A percentile compares a stretch with the other conserved stretches of the same genome.
Conservation (phyloP, 2,797 vertebrate species). For the Florisuga fusca region DNA sequence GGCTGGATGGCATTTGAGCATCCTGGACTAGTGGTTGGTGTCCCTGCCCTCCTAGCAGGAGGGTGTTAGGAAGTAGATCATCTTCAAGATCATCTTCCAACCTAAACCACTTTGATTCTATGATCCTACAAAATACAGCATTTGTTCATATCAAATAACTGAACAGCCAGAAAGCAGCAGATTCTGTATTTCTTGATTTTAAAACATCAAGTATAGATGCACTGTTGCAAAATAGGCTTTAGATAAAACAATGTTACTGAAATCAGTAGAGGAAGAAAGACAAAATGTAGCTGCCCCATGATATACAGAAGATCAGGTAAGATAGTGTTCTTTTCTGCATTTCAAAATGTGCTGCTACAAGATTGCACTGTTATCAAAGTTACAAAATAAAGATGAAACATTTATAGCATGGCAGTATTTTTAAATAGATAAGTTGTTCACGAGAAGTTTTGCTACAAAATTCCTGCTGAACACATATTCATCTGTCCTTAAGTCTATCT, state of each 20-base stretch:
- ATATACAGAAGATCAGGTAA: background rate
- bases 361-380: background rate
- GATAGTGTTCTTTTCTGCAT: background rate
- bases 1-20: no score
- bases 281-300: background rate
- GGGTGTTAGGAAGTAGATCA: no score
- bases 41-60: no score
- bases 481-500: background rate
- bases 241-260: background rate
- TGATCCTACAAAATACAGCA: no score
- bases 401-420: background rate
- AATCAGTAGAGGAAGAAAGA: background rate
- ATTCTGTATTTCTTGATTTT: background rate
- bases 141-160: background rate
- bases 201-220: background rate
- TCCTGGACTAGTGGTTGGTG: no score
- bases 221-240: background rate
- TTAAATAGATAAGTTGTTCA: background rate
- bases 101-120: no score
- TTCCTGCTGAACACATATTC: background rate
- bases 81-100: no score
- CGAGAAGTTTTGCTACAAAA: background rate
- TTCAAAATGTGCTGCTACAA: conserved; percentile 20
- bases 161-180: background rate
- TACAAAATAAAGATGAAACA: background rate